Conservation (phyloP, 2,797 vertebrate species). For the Cacajao melanocephalus region DNA sequence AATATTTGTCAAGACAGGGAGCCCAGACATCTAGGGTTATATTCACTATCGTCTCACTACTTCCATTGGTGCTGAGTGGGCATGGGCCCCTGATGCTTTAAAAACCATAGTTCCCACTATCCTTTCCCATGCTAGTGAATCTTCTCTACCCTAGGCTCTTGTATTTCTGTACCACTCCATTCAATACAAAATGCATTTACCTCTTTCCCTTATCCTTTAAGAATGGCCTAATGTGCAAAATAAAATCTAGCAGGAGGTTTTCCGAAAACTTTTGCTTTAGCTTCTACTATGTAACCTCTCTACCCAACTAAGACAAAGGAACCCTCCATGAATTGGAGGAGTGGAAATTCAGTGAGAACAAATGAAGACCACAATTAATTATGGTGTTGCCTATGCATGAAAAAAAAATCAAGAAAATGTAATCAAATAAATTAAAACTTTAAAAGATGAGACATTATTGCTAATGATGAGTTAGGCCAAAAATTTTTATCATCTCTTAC, state of each 20-base stretch:
- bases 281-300: neutral
- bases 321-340: neutral
- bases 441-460: neutral
- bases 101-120: neutral
- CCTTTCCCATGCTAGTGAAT: neutral
- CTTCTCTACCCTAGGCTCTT: neutral
- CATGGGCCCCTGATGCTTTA: neutral
- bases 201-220: neutral
- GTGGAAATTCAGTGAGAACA: neutral
- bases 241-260: neutral
- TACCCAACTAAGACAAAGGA: neutral
- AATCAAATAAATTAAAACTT: neutral
- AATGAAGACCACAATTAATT: constrained; percentile 7
- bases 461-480: neutral
- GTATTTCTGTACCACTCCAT: neutral
- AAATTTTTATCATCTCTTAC: neutral
- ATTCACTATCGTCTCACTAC: neutral
- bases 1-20: neutral
- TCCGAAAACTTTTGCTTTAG: neutral
- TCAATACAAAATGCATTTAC: neutral
- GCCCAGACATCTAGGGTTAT: neutral
- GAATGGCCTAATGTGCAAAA: neutral
- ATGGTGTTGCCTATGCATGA: neutral
- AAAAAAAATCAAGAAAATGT: neutral
- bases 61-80: neutral